Conservation (phyloP, 2,113 vertebrate genomes). For the Apteryx mantelli region DNA sequence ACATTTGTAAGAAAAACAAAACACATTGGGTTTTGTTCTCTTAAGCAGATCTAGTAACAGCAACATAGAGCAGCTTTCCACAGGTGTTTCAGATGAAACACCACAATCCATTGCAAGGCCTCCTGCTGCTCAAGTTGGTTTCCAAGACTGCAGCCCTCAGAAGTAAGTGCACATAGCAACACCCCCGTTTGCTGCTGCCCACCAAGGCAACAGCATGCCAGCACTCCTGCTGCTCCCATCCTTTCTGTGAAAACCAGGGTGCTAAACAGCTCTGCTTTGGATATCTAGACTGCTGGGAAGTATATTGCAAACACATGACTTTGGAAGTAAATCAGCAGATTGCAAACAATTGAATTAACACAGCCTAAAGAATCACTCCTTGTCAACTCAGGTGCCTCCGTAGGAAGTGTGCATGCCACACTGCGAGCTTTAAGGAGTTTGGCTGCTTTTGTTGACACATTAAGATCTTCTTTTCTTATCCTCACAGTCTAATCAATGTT, state of each 20-base stretch:
- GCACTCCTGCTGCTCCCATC: background rate
- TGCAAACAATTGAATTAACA: background rate
- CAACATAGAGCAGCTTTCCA: background rate
- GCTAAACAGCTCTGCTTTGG: background rate
- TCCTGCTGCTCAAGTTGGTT: rapidly evolving
- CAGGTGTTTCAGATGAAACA: background rate
- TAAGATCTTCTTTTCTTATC: background rate
- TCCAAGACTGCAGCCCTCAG: background rate
- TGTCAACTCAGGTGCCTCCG: background rate
- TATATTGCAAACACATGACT: background rate
- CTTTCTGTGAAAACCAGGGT: background rate
- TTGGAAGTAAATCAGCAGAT: background rate
- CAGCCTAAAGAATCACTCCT: background rate
- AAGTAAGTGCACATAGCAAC: background rate
- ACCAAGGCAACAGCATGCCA: background rate
- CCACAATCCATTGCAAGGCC: background rate
- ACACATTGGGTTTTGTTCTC: background rate
- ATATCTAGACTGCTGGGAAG: background rate
- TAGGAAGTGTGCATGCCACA: rapidly evolving
- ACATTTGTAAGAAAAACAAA: background rate
- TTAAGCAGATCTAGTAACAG: background rate
- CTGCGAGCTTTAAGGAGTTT: background rate
- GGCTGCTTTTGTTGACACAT: background rate
- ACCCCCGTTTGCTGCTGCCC: background rate
- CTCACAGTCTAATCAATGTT: background rate